These are phyloP conservation scores for Zele albiditarsus DNA, from an alignment of 2,888 invertebrate species.

Conservation along the genomic window DNA sequence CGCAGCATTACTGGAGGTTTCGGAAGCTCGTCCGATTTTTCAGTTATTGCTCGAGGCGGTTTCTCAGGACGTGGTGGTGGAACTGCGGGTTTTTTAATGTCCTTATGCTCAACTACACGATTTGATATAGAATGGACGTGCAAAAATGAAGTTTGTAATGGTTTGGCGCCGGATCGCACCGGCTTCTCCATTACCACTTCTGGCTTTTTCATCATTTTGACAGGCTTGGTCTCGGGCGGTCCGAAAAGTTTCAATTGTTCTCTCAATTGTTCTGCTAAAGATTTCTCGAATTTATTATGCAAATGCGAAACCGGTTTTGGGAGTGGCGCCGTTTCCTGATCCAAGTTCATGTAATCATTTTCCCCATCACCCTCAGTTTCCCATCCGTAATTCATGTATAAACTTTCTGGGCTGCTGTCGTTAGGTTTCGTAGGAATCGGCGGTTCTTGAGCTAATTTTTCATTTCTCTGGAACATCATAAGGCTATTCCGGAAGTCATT, in stretches of 20 bases:
- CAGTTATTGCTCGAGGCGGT: conserved; percentile 15
- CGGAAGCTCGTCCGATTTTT: conserved; percentile 49
- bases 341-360: conserved; percentile 53
- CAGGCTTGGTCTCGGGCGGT: conserved; percentile 43
- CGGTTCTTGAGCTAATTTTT: conserved; percentile 36
- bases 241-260: conserved; percentile 58
- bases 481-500: conserved; percentile 54
- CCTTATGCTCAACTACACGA: not conserved
- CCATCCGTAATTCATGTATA: conserved; percentile 63
- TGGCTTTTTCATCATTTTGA: conserved; percentile 48
- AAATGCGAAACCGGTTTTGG: conserved; percentile 53
- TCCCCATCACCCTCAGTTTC: conserved; percentile 41
- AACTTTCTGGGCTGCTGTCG: conserved; percentile 51
- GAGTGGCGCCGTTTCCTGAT: conserved; percentile 40
- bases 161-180: conserved; percentile 17
- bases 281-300: conserved; percentile 52
- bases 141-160: conserved; percentile 61
- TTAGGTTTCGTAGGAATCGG: not conserved
- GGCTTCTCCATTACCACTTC: conserved; percentile 43
- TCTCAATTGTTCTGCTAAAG: conserved; percentile 59
- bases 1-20: conserved; percentile 57
- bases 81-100: conserved; percentile 40
- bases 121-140: conserved; percentile 46
- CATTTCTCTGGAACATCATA: conserved; percentile 55
- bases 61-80: conserved; percentile 52